Conservation (phyloP, 2,797 vertebrate genomes). For the Sternotherus odoratus region DNA sequence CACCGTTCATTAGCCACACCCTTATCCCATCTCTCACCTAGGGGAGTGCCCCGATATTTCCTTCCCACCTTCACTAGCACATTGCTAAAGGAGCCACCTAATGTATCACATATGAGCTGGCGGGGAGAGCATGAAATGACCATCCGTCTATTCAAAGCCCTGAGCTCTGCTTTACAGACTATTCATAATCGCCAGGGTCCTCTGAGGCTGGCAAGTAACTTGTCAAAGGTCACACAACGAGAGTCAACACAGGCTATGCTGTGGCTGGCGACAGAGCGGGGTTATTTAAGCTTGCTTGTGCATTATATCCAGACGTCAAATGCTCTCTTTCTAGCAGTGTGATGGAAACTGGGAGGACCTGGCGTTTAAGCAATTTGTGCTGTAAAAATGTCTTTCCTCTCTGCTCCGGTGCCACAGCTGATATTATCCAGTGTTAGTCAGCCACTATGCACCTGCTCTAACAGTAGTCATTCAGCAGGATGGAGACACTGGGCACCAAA, state of each 20-base stretch:
- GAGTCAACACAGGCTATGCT: background rate
- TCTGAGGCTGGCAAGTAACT: background rate
- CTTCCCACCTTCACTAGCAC: background rate
- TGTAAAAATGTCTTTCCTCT: constrained; percentile 63
- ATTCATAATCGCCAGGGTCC: background rate
- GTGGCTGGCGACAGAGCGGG: background rate
- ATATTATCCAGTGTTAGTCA: constrained; percentile 40
- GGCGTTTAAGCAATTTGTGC: constrained; percentile 58
- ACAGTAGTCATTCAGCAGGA: constrained; percentile 52
- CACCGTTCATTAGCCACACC: background rate
- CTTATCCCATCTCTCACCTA: background rate
- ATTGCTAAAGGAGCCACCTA: background rate
- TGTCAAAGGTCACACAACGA: background rate
- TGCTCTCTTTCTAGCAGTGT: constrained; percentile 18
- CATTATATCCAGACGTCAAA: background rate
- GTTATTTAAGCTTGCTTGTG: background rate
- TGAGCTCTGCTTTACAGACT: background rate
- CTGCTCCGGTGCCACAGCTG: constrained; percentile 50
- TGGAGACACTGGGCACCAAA: constrained; percentile 44
- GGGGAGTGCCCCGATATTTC: too few species aligned
- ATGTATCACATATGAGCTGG: background rate
- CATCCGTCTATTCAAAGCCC: background rate
- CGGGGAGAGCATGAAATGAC: background rate
- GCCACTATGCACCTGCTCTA: constrained; percentile 59
- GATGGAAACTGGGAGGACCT: constrained; percentile 44